A percentile compares a stretch with the other conserved stretches of the same genome.
These are phyloP conservation scores for Bovichtus variegatus DNA, from an alignment of 2,797 vertebrate species.

Conservation along the genomic window DNA sequence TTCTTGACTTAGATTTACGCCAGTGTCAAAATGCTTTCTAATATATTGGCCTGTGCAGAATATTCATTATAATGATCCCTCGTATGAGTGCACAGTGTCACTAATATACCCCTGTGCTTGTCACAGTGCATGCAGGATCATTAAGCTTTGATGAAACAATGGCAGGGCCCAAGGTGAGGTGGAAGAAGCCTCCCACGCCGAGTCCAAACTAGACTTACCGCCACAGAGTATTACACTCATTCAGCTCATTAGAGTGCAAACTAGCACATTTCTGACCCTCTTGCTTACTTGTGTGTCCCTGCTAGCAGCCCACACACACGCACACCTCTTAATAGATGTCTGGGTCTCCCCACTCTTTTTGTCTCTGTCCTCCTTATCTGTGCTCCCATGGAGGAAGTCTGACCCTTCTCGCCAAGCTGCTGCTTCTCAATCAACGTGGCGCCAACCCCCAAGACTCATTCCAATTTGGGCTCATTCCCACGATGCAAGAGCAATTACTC, in stretches of 20 bases:
- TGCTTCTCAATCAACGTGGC: conserved; percentile 75
- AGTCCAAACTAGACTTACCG: conserved; percentile 52
- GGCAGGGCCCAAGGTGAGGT: conserved; percentile 64
- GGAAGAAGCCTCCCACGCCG: conserved; percentile 61
- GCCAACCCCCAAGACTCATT: conserved; percentile 76
- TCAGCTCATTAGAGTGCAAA: conserved; percentile 74
- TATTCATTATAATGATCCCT: conserved; percentile 61
- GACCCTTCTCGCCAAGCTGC: conserved; percentile 55
- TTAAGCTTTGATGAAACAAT: conserved; percentile 76
- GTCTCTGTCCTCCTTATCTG: conserved; percentile 73
- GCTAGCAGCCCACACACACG: conserved; percentile 43
- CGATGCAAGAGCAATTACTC: conserved; percentile 81
- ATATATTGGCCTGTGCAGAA: conserved; percentile 40
- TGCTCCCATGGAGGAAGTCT: conserved; percentile 63
- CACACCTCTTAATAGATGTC: conserved; percentile 61
- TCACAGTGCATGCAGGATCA: conserved; percentile 55
- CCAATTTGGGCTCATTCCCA: conserved; percentile 76
- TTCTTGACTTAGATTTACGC: conserved; percentile 28
- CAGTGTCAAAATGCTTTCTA: conserved; percentile 32
- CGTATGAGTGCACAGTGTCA: conserved; percentile 56
- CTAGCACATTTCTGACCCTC: conserved; percentile 41
- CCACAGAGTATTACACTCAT: conserved; percentile 63
- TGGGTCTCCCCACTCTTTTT: conserved; percentile 59
- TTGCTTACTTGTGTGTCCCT: conserved; percentile 49
- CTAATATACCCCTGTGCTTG: conserved; percentile 61